A percentile compares a stretch with the other conserved stretches of the same genome.
phyloP scores from a whole-genome alignment of 1,140 invertebrate species.

The Aphaenogaster ashmeadi region DNA sequence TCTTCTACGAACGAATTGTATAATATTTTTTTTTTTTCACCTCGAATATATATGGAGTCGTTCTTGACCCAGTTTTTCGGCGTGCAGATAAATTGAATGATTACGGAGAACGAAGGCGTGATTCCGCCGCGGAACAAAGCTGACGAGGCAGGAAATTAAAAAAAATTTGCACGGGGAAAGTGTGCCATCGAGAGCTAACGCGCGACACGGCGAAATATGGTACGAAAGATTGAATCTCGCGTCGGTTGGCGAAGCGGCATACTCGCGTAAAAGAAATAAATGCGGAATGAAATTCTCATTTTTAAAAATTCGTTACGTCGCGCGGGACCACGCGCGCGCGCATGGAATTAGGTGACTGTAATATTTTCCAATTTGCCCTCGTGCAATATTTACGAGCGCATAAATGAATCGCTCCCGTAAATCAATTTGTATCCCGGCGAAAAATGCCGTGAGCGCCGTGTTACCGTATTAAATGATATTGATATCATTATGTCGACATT shows the following conservation, averaged over 20 bases:
- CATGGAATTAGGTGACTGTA: slow-evolving; percentile 59
- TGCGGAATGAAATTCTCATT: slow-evolving; percentile 66
- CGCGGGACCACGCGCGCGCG: slow-evolving; percentile 7
- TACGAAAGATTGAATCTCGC: slow-evolving; percentile 68
- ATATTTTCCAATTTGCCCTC: slow-evolving; percentile 62
- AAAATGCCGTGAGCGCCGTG: slow-evolving; percentile 4
- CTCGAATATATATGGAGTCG: not conserved
- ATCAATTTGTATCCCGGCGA: slow-evolving; percentile 56
- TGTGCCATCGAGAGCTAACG: slow-evolving; percentile 12
- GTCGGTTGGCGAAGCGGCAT: slow-evolving; percentile 5
- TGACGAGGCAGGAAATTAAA: slow-evolving; percentile 59
- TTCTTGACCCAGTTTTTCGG: slow-evolving; percentile 51
- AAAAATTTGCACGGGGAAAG: slow-evolving; percentile 34
- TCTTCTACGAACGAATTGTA: not conserved
- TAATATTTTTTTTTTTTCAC: not conserved
- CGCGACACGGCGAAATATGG: slow-evolving; percentile 42
- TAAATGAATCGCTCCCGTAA: slow-evolving; percentile 48
- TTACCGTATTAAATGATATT: slow-evolving; percentile 56
- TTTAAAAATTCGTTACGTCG: slow-evolving; percentile 66
- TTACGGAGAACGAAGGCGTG: slow-evolving; percentile 42
- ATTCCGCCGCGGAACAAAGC: slow-evolving; percentile 47
- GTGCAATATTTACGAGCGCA: slow-evolving; percentile 51
- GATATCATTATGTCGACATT: slow-evolving; percentile 48
- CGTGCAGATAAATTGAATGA: slow-evolving; percentile 64
- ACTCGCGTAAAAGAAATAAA: slow-evolving; percentile 47